phyloP scores from a whole-genome alignment of 2,113 vertebrate species.

The Catharus minimus region DNA sequence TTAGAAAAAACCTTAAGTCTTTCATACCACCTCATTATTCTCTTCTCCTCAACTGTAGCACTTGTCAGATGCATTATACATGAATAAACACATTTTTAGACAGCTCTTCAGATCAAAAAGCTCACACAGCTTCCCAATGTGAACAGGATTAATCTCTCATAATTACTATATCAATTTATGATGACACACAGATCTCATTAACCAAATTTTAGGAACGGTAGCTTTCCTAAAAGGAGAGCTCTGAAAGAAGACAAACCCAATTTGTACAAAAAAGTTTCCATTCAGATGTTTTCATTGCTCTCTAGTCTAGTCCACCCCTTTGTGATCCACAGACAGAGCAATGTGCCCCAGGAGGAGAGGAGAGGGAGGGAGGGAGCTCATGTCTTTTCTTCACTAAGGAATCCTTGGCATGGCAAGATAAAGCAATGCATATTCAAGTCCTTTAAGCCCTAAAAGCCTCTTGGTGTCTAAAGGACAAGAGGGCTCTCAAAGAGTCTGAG shows the following conservation, averaged over 20 bases:
- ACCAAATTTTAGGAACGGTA: constrained; percentile 37
- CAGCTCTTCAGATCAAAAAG: constrained; percentile 69
- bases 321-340: background rate
- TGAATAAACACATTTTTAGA: constrained; percentile 68
- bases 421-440: constrained; percentile 19
- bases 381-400: constrained; percentile 38
- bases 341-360: background rate
- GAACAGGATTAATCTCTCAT: constrained; percentile 67
- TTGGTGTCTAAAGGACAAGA: constrained; percentile 33
- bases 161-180: constrained; percentile 70
- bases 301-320: background rate
- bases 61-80: constrained; percentile 63
- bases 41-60: constrained; percentile 45
- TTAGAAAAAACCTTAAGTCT: background rate
- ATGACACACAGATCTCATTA: constrained; percentile 68
- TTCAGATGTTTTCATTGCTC: constrained; percentile 1
- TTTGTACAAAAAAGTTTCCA: constrained; percentile 1
- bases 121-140: constrained; percentile 68
- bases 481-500: constrained; percentile 21
- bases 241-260: background rate
- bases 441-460: constrained; percentile 17
- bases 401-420: constrained; percentile 27
- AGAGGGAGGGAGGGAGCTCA: background rate
- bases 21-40: constrained; percentile 53
- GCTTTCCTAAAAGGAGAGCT: constrained; percentile 11